Evolutionary conservation across 2,888 invertebrate genomes (phyloP).

Genomic region (Thymelicus sylvestris): DNA sequence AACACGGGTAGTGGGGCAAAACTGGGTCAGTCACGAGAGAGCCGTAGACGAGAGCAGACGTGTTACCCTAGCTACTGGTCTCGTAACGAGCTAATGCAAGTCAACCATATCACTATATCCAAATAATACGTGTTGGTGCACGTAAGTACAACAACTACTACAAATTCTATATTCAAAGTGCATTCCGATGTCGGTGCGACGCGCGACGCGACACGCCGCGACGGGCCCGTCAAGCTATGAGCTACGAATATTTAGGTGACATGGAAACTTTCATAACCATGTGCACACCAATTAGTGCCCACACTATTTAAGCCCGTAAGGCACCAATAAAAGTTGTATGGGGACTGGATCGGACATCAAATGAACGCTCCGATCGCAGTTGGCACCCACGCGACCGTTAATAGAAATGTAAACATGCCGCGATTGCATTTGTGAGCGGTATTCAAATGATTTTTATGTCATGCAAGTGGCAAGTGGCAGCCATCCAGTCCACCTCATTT

Average conservation of each 20-base stretch:
- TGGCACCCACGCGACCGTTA: slow-evolving; percentile 37
- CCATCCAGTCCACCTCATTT: background rate
- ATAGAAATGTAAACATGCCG: slow-evolving; percentile 18
- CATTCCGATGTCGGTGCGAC: slow-evolving; percentile 23
- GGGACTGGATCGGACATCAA: slow-evolving; percentile 24
- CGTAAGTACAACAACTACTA: no score
- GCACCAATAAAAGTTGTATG: slow-evolving; percentile 37
- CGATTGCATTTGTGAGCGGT: background rate
- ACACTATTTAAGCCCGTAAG: slow-evolving; percentile 24
- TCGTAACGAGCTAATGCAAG: no score
- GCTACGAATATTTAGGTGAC: slow-evolving; percentile 32
- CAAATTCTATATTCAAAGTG: slow-evolving; percentile 38
- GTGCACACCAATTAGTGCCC: slow-evolving; percentile 39
- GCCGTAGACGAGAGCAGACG: no score
- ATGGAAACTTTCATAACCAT: slow-evolving; percentile 36
- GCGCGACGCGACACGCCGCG: no score
- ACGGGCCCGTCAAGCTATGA: slow-evolving; percentile 21
- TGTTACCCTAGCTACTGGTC: no score
- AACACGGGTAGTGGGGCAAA: no score
- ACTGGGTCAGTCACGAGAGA: no score
- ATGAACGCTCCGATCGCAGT: slow-evolving; percentile 14
- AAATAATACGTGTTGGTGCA: no score
- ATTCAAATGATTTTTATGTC: slow-evolving; percentile 6
- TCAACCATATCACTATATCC: no score
- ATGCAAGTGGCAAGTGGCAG: background rate